Evolutionary conservation across 1,140 invertebrate genomes (phyloP).

Genomic region (Aleiodes sp.): DNA sequence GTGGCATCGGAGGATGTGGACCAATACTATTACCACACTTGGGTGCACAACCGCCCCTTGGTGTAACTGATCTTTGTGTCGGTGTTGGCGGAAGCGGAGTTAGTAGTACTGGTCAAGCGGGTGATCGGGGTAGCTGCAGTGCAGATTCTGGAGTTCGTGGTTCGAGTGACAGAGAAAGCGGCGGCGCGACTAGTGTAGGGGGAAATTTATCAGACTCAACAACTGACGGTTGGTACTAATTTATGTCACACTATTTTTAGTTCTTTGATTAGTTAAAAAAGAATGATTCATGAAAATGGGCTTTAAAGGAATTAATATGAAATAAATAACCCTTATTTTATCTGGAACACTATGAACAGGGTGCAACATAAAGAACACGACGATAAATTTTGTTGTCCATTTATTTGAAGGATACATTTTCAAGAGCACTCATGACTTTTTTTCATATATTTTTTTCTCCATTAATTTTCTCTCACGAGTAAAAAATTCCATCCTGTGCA

Average conservation of each 20-base stretch:
- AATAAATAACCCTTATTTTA: neutral
- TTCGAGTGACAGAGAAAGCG: constrained; percentile 82
- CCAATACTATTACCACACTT: constrained; percentile 59
- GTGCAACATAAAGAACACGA: constrained; percentile 44
- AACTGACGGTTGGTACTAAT: constrained; percentile 73
- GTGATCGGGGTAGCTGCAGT: constrained; percentile 84
- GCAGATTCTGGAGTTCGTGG: constrained; percentile 87
- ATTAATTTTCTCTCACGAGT: constrained; percentile 27
- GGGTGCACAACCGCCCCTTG: constrained; percentile 54
- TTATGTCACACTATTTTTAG: neutral
- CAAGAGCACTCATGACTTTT: neutral
- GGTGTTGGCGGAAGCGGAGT: constrained; percentile 46
- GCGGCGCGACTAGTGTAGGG: constrained; percentile 75
- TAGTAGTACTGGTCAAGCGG: constrained; percentile 67
- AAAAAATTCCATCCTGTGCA: neutral
- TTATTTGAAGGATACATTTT: neutral
- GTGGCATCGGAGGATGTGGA: constrained; percentile 66
- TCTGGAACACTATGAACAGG: constrained; percentile 3
- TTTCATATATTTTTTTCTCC: constrained; percentile 21
- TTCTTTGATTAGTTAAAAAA: neutral
- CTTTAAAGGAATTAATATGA: too few species aligned
- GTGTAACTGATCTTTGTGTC: constrained; percentile 54
- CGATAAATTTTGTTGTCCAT: neutral
- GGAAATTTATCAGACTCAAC: constrained; percentile 82
- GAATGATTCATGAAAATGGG: neutral